Conservation (phyloP, 1,140 invertebrate species). For the Nilaparvata lugens region DNA sequence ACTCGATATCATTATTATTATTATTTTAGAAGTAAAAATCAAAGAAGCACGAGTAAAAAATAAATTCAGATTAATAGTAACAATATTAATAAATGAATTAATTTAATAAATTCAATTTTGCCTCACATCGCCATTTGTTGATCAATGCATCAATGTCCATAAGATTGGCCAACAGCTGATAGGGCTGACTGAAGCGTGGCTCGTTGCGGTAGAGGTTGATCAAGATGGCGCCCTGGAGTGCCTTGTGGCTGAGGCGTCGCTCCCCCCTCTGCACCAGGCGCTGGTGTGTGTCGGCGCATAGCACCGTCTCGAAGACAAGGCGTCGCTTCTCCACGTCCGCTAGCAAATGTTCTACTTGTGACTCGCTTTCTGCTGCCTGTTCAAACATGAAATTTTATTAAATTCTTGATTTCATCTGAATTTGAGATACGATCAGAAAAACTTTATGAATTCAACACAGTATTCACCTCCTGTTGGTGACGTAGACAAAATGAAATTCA, state of each 20-base stretch:
- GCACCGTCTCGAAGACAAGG: constrained; percentile 83
- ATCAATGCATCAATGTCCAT: constrained; percentile 98
- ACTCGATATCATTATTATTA: no score
- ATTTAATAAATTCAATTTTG: no score
- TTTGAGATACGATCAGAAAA: no score
- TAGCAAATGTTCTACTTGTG: constrained; percentile 46
- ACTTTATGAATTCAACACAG: no score
- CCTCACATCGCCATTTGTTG: constrained; percentile 99
- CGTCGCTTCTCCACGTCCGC: constrained; percentile 61
- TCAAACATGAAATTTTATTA: not conserved
- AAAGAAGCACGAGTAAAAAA: no score
- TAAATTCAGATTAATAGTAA: no score
- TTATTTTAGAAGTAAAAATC: no score
- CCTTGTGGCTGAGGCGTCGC: constrained; percentile 78
- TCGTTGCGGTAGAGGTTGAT: constrained; percentile 95
- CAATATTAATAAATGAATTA: no score
- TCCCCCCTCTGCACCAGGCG: constrained; percentile 74
- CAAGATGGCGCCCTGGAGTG: constrained; percentile 93
- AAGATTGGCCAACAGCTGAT: constrained; percentile 84
- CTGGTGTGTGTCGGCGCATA: constrained; percentile 72
- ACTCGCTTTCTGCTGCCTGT: constrained; percentile 42
- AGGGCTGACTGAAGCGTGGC: constrained; percentile 92
- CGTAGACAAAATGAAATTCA: no score
- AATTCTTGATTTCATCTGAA: no score
- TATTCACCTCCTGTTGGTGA: no score